These are phyloP conservation scores for Gymnothorax javanicus DNA, from an alignment of 2,797 vertebrate species.

Conservation along the genomic window DNA sequence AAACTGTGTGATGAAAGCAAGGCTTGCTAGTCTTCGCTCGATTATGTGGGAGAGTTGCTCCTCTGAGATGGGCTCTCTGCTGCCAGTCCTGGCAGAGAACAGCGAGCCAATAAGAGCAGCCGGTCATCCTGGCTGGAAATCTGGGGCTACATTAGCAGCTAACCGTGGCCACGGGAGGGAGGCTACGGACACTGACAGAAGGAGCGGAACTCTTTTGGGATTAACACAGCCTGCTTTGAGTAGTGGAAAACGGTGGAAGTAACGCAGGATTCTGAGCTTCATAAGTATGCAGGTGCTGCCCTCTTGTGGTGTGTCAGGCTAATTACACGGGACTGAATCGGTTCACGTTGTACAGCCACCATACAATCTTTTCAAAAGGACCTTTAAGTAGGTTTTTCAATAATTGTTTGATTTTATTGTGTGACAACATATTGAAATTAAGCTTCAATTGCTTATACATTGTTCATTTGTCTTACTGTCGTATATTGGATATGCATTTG, in stretches of 20 bases:
- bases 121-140: conserved; percentile 23
- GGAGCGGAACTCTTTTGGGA: not conserved
- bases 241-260: conserved; percentile 17
- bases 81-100: conserved; percentile 10
- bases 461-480: not conserved
- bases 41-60: conserved; percentile 20
- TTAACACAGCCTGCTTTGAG: not conserved
- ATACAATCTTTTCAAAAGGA: conserved; percentile 50
- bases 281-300: conserved; percentile 62
- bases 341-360: conserved; percentile 50
- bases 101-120: conserved; percentile 35
- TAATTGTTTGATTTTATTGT: conserved; percentile 16
- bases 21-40: conserved; percentile 8
- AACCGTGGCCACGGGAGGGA: conserved; percentile 10
- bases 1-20: not conserved
- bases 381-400: conserved; percentile 43
- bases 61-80: conserved; percentile 9
- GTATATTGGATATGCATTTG: not conserved
- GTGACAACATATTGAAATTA: conserved; percentile 4
- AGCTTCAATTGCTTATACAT: not conserved
- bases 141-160: conserved; percentile 29
- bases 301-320: conserved; percentile 64
- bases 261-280: not conserved
- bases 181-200: not conserved
- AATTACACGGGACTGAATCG: conserved; percentile 53